Base-by-base conservation (phyloP, 2,113 vertebrate genomes). In the Catharus bicknelli region DNA sequence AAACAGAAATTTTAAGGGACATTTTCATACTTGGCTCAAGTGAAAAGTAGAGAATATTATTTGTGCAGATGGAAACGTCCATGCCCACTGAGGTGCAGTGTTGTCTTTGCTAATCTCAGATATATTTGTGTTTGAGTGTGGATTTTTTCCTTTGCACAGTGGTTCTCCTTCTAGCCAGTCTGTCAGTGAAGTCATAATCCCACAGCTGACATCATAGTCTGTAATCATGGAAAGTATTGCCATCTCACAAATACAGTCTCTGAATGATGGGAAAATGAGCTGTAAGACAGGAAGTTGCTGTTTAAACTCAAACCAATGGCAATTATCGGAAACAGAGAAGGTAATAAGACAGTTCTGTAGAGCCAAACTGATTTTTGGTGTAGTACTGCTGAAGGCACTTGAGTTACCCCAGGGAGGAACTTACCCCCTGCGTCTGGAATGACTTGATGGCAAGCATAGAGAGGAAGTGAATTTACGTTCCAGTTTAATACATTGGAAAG, bases 401-500 rank as follows among this genome's bases (percentile, higher is more conserved):
- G 66, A 73, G 62, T 95, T 91, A 90, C 62, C 83, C 81, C 48
- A 58, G 78, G 55, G 78, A 85, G 68, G 55, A 94, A 62, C 75
- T 66, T 95, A 55, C 68, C 91, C 91, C 64, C 69, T 91, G 66
- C 0, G 34, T 92, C 94, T 96, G 94, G 95, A 96, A 91, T 79
- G 82, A 66, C 75, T 96, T 94, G 94, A 96, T 96, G 88, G 87
- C 78, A 84, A 93, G 89, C 91, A 93, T 53, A 74, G 93, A 91
- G 63, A 91, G 94, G 96, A 96, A 94, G 93, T 88, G 82, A 93
- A 94, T 96, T 94, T 96, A 75, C 47, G 27, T 79, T 94, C 62
- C 36, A 88, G 59, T 96, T 92, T 93, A 95, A 96, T 95, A 90
- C 90, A 70, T 77, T 96, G 93, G 86, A 96, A 96, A 93, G 50